These are phyloP conservation scores for Ophion ellenae DNA, from an alignment of 2,888 invertebrate species.

Conservation along the genomic window DNA sequence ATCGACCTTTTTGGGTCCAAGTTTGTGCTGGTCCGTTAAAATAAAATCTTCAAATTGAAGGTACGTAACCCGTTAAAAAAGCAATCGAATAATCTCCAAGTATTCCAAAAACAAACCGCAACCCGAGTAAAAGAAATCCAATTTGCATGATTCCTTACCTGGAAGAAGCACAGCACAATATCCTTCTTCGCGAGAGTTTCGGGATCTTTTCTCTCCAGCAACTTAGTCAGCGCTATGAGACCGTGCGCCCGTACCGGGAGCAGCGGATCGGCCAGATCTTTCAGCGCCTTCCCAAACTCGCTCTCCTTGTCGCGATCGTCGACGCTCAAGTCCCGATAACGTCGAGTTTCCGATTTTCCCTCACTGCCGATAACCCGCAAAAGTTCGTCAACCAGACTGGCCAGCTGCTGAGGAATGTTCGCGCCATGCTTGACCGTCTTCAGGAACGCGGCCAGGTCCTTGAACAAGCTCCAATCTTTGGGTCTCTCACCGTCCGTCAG, in stretches of 20 bases:
- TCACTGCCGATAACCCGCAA: slow-evolving; percentile 77
- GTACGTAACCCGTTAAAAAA: too few species aligned
- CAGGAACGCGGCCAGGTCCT: slow-evolving; percentile 78
- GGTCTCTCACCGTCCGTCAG: slow-evolving; percentile 73
- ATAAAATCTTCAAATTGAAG: too few species aligned
- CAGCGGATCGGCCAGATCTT: slow-evolving; percentile 88
- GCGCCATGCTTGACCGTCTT: slow-evolving; percentile 59
- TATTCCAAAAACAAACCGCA: too few species aligned
- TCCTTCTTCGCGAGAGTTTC: slow-evolving; percentile 88
- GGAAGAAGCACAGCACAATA: slow-evolving; percentile 89
- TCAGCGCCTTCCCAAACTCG: slow-evolving; percentile 87
- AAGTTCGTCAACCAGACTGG: slow-evolving; percentile 77
- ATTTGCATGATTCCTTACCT: slow-evolving; percentile 84
- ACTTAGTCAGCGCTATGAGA: slow-evolving; percentile 88
- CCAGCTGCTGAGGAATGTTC: slow-evolving; percentile 70
- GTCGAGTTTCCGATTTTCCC: slow-evolving; percentile 69
- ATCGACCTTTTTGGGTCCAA: too few species aligned
- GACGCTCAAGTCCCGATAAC: slow-evolving; percentile 75
- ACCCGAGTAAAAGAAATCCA: neutral
- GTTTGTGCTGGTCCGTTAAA: too few species aligned
- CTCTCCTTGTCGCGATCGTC: slow-evolving; percentile 75
- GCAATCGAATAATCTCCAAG: too few species aligned
- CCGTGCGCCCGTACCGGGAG: slow-evolving; percentile 94
- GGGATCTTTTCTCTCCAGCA: slow-evolving; percentile 88
- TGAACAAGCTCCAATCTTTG: slow-evolving; percentile 77